These are phyloP conservation scores for Enoplosus armatus DNA, from an alignment of 2,797 vertebrate species.

Conservation along the genomic window DNA sequence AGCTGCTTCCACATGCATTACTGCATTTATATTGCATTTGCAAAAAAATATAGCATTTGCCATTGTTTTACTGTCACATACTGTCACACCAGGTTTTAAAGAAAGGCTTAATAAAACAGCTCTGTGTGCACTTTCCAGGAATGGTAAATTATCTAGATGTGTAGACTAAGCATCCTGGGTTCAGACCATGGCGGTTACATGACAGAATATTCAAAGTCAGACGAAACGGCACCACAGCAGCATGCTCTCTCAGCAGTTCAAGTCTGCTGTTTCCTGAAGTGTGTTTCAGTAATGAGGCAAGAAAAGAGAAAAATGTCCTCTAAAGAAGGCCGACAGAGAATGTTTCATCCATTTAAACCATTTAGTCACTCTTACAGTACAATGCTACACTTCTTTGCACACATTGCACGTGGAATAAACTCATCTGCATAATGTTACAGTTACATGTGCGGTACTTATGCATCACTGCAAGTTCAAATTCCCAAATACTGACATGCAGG, in stretches of 20 bases:
- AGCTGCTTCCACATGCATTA: not conserved
- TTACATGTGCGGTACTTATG: not conserved
- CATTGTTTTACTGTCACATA: constrained; percentile 31
- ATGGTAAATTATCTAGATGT: constrained; percentile 50
- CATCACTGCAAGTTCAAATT: constrained; percentile 23
- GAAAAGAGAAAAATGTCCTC: constrained; percentile 1
- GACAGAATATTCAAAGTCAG: constrained; percentile 45
- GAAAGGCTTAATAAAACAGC: constrained; percentile 24
- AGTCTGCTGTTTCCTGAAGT: constrained; percentile 1
- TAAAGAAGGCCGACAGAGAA: not conserved
- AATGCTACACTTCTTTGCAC: not conserved
- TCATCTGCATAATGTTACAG: constrained; percentile 13
- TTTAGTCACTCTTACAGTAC: not conserved
- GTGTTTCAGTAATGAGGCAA: constrained; percentile 23
- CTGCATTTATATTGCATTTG: not conserved
- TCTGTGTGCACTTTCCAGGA: constrained; percentile 24
- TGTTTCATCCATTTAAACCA: constrained; percentile 27
- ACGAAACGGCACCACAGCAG: not conserved
- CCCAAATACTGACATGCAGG: constrained; percentile 25
- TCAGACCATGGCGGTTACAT: not conserved
- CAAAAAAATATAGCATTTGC: constrained; percentile 1
- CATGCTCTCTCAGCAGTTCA: constrained; percentile 44
- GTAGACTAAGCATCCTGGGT: constrained; percentile 37
- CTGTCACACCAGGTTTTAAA: constrained; percentile 9
- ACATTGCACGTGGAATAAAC: not conserved